Evolutionary conservation across 2,888 invertebrate species (phyloP).

Genomic region (Hipparchia sbordonii): DNA sequence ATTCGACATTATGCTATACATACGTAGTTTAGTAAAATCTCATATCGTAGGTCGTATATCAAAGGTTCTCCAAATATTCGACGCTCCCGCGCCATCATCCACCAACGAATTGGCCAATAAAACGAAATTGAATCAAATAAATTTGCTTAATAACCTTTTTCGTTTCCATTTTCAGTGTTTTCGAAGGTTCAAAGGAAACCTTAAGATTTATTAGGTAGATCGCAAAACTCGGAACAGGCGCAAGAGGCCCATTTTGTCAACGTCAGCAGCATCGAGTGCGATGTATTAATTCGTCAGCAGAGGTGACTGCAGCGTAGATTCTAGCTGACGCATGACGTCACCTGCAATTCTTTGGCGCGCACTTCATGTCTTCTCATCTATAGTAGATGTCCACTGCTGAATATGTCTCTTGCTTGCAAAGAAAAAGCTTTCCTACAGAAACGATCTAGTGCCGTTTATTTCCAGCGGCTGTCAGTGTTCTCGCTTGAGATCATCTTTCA

Average conservation of each 20-base stretch:
- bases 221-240: neutral
- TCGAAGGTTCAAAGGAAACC: neutral
- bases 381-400: no score
- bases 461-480: no score
- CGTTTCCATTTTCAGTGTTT: constrained; percentile 45
- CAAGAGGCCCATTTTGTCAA: neutral
- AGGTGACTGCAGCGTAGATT: no score
- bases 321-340: no score
- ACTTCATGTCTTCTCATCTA: no score
- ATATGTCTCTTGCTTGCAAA: no score
- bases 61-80: constrained; percentile 1
- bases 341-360: no score
- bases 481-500: no score
- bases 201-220: neutral
- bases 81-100: constrained; percentile 41
- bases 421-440: no score
- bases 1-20: constrained; percentile 1
- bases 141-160: constrained; percentile 71
- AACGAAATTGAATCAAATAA: constrained; percentile 80
- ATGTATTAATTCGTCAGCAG: neutral
- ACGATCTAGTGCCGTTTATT: no score
- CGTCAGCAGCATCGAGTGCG: no score
- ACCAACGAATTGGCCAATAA: constrained; percentile 78
- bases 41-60: constrained; percentile 4
- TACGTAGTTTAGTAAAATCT: neutral